Conservation (phyloP, 2,888 invertebrate genomes). For the Elegia similella region DNA sequence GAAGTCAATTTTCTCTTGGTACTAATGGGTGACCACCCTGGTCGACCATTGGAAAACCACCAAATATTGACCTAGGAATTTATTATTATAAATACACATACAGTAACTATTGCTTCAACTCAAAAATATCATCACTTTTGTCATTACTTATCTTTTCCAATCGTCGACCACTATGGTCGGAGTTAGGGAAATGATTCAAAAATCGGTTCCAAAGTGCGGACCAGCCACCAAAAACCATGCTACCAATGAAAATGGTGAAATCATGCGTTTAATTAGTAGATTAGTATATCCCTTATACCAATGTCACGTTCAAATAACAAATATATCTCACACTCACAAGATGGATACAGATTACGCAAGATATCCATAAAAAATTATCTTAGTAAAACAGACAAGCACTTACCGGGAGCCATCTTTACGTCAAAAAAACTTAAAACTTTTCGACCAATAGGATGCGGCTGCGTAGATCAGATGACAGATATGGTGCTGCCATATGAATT, state of each 20-base stretch:
- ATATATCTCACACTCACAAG: neutral
- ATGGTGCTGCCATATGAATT: no score
- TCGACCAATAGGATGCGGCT: no score
- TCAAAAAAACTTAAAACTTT: no score
- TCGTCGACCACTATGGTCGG: no score
- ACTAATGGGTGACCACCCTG: neutral
- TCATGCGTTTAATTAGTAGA: neutral
- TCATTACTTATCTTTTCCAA: neutral
- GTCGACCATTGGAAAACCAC: slow-evolving; percentile 1
- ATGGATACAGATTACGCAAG: neutral
- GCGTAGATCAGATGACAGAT: no score
- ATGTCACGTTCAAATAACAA: neutral
- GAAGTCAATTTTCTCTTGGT: no score
- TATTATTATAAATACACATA: neutral
- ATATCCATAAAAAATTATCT: neutral
- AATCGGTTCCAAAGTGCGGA: neutral
- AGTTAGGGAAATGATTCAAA: neutral
- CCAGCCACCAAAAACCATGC: neutral
- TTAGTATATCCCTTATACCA: neutral
- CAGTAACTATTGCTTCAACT: neutral
- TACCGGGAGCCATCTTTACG: no score
- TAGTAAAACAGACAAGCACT: neutral
- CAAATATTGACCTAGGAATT: neutral
- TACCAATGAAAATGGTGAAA: neutral
- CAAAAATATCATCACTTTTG: neutral